Percentiles rank a stretch among this genome's conserved stretches.
Evolutionary conservation across 2,888 invertebrate species (phyloP).

Genomic region (Drosophila flavopinicola): DNA sequence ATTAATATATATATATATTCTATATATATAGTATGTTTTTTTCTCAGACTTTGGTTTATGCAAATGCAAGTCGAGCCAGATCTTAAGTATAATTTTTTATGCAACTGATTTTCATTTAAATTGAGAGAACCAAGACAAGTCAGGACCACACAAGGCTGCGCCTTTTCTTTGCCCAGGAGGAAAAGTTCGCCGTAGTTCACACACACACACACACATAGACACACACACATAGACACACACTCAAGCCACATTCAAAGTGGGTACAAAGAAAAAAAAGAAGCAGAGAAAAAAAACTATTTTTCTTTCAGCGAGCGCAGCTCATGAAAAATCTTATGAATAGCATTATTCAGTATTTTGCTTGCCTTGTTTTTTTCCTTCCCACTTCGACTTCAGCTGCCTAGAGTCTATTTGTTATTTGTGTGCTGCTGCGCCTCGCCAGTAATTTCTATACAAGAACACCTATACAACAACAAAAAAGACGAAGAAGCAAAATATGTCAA

Average conservation of each 20-base stretch:
- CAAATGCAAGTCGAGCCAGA: conserved; percentile 54
- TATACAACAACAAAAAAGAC: no score
- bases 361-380: conserved; percentile 20
- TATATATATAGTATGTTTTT: conserved; percentile 1
- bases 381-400: no score
- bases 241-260: conserved; percentile 34
- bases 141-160: conserved; percentile 35
- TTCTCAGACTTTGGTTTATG: conserved; percentile 45
- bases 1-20: conserved; percentile 1
- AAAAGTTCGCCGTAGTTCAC: conserved; percentile 53
- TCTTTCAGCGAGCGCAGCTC: conserved; percentile 55
- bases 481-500: conserved; percentile 55
- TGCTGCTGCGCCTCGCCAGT: conserved; percentile 36
- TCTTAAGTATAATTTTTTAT: conserved; percentile 57
- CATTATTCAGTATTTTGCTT: conserved; percentile 65
- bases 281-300: conserved; percentile 52
- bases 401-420: conserved; percentile 40
- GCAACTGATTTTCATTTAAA: conserved; percentile 77
- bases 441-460: conserved; percentile 66
- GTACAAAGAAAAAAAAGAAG: conserved; percentile 18
- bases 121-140: conserved; percentile 62
- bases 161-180: conserved; percentile 44
- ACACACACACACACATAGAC: conserved; percentile 8
- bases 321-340: conserved; percentile 76
- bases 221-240: conserved; percentile 3